phyloP scores from a whole-genome alignment of 2,888 invertebrate genomes.

The Amphipyra berbera region DNA sequence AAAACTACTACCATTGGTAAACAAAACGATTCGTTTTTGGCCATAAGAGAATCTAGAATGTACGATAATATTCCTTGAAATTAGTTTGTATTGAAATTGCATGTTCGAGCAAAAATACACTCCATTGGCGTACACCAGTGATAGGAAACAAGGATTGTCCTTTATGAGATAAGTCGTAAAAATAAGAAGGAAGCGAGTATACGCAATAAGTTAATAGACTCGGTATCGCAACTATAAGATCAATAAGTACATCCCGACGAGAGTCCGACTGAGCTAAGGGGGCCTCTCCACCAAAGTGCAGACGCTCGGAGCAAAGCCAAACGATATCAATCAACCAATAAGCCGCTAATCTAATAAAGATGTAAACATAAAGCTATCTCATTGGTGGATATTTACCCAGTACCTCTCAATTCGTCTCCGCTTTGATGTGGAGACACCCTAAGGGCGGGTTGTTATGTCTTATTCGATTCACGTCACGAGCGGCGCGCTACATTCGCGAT shows the following conservation, averaged over 20 bases:
- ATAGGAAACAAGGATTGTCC: constrained; percentile 1
- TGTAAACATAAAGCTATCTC: constrained; percentile 38
- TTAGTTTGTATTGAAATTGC: neutral
- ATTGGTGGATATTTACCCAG: constrained; percentile 34
- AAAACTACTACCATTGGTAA: too few species aligned
- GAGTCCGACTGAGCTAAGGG: constrained; percentile 19
- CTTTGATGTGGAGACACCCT: constrained; percentile 47
- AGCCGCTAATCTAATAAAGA: constrained; percentile 43
- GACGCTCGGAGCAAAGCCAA: constrained; percentile 18
- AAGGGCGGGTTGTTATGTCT: constrained; percentile 43
- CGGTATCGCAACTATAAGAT: constrained; percentile 42
- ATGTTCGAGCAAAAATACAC: neutral
- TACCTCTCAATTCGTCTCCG: constrained; percentile 48
- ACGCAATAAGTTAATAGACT: constrained; percentile 43
- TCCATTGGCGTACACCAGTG: neutral
- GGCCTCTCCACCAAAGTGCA: constrained; percentile 17
- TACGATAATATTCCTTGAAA: constrained; percentile 24
- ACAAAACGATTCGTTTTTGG: too few species aligned
- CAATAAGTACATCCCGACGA: constrained; percentile 15
- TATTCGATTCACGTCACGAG: constrained; percentile 62
- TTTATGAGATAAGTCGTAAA: constrained; percentile 12
- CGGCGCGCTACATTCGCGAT: constrained; percentile 53
- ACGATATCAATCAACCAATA: constrained; percentile 40
- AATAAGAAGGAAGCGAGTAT: constrained; percentile 11
- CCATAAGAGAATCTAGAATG: constrained; percentile 24